Percentiles rank a stretch among this genome's conserved stretches.
These are phyloP conservation scores for Thymelicus sylvestris DNA, from an alignment of 2,888 invertebrate species.

Conservation along the genomic window DNA sequence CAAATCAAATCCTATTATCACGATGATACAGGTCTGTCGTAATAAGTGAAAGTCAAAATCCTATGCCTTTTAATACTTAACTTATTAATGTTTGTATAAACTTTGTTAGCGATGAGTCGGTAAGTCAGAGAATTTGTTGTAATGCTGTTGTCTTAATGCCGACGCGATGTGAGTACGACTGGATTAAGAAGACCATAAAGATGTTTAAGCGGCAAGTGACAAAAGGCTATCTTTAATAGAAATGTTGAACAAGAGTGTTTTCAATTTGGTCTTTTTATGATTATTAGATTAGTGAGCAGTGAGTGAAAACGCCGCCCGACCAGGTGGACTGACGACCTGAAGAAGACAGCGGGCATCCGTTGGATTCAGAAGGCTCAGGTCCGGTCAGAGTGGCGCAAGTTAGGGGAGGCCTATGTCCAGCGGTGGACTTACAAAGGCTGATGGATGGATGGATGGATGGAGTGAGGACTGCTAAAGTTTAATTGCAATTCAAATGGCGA, in stretches of 20 bases:
- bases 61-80: constrained; percentile 33
- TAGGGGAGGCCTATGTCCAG: too few relatives aligned
- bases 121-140: constrained; percentile 22
- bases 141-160: neutral
- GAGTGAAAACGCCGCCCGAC: too few relatives aligned
- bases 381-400: too few relatives aligned
- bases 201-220: neutral
- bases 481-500: too few relatives aligned
- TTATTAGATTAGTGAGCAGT: too few relatives aligned
- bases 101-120: constrained; percentile 29
- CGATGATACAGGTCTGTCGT: constrained; percentile 32
- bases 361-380: too few relatives aligned
- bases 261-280: too few relatives aligned
- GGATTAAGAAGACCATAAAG: constrained; percentile 1
- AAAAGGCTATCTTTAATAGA: neutral
- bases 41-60: constrained; percentile 38
- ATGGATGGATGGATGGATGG: too few relatives aligned
- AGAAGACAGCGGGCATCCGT: too few relatives aligned
- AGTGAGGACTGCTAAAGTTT: too few relatives aligned
- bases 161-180: neutral
- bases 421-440: too few relatives aligned
- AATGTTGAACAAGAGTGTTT: neutral
- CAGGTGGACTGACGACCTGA: too few relatives aligned
- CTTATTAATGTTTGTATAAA: constrained; percentile 34
- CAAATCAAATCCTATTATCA: constrained; percentile 38